Evolutionary conservation across 2,888 invertebrate species (phyloP).

Genomic region (Kuschelorhynchus macadamiae): DNA sequence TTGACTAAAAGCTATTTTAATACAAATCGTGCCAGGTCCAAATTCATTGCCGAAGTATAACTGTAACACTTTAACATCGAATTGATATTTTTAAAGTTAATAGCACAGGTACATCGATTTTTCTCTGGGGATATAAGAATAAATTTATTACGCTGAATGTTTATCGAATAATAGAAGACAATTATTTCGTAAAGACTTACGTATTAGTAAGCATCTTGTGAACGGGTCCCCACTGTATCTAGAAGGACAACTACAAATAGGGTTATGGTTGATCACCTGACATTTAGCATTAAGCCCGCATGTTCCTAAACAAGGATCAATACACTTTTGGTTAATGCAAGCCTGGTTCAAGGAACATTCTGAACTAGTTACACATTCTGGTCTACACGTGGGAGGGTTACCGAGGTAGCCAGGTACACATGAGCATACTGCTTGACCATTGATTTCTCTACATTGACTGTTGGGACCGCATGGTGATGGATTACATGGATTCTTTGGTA

Average conservation of each 20-base stretch:
- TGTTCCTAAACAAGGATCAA: constrained; percentile 84
- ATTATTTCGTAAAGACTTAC: constrained; percentile 64
- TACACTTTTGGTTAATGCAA: constrained; percentile 85
- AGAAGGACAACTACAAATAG: constrained; percentile 81
- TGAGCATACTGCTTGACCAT: constrained; percentile 83
- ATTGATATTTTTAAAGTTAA: too few relatives aligned
- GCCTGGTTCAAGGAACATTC: constrained; percentile 83
- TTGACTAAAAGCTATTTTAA: too few relatives aligned
- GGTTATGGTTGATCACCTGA: constrained; percentile 83
- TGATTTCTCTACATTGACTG: constrained; percentile 81
- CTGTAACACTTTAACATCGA: too few relatives aligned
- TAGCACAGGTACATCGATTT: too few relatives aligned
- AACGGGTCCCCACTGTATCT: constrained; percentile 84
- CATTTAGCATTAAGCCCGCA: constrained; percentile 82
- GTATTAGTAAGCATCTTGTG: constrained; percentile 73
- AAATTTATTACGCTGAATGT: too few relatives aligned
- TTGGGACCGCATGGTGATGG: constrained; percentile 83
- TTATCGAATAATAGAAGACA: too few relatives aligned
- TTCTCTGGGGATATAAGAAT: too few relatives aligned
- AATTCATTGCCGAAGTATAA: too few relatives aligned
- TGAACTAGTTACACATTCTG: constrained; percentile 83
- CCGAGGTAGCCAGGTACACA: constrained; percentile 81
- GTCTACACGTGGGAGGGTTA: constrained; percentile 82
- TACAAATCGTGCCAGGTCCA: too few relatives aligned
- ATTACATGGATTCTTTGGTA: constrained; percentile 74